Percentiles rank a stretch among this genome's conserved stretches.
These are phyloP conservation scores for Onychorhynchus coronatus DNA, from an alignment of 2,113 vertebrate genomes.

Conservation along the genomic window DNA sequence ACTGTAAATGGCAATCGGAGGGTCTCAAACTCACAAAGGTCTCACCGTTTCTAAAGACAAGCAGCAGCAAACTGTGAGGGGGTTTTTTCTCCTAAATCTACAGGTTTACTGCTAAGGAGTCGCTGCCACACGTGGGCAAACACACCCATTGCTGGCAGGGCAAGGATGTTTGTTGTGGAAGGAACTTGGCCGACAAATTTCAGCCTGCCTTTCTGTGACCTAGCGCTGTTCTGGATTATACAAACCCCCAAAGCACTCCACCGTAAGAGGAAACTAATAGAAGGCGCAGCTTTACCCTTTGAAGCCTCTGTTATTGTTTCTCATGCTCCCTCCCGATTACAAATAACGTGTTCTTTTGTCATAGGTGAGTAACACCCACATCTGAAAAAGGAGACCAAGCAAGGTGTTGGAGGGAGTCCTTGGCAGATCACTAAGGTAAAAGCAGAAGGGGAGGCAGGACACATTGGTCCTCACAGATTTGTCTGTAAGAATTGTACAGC, in stretches of 20 bases:
- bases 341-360: not conserved
- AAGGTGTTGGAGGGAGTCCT: not conserved
- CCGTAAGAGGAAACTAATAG: not conserved
- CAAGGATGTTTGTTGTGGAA: not conserved
- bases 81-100: no score
- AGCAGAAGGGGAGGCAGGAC: not conserved
- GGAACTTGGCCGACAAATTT: not conserved
- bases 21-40: not conserved
- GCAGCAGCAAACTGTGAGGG: not conserved
- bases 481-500: not conserved
- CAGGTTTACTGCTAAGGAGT: not conserved
- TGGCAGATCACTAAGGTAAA: not conserved
- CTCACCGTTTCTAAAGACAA: not conserved
- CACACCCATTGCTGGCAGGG: not conserved
- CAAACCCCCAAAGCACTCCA: not conserved
- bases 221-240: not conserved
- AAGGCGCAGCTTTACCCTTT: not conserved
- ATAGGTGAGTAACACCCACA: not conserved
- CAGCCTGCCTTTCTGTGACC: not conserved
- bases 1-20: not conserved
- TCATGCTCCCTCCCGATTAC: not conserved
- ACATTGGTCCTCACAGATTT: not conserved
- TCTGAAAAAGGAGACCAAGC: not conserved
- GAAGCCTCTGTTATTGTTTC: not conserved
- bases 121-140: not conserved